Base-by-base conservation (phyloP, 2,888 invertebrate genomes). In the Melikaiella ostensackeni region DNA sequence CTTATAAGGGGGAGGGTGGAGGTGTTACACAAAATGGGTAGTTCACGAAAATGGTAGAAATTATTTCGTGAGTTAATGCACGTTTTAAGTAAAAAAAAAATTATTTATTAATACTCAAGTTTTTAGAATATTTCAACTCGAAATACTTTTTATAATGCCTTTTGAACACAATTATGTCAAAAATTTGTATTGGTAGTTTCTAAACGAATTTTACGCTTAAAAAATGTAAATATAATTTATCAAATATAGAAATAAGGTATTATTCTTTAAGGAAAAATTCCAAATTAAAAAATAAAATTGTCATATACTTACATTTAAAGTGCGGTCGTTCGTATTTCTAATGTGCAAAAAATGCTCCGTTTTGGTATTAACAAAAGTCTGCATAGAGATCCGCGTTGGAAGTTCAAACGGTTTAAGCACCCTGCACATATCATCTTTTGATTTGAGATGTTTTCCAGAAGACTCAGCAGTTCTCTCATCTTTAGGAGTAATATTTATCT, bases 401-500 rank as follows among this genome's bases (percentile, higher is more conserved):
- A 30, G 50, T 50, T 70, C 30, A 33, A 50, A 50, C 9, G 70
- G 70, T 30, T 46, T 30, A 13, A 70, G 30, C n/a, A 50, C 30
- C n/a, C 21, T 50, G 50, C n/a, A n/a, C 50, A 70, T 46, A 70
- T 70, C 33, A 13, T 50, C 27, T 11, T 30, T 33, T 33, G 19
- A 46, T 50, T 50, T 70, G 1, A n/a, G n/a, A 46, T 70, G 3
- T 16, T 42, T 5, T 1, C 3, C 30, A 50, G 70, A 33, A 70
- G 70, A 70, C 50, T 70, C 70, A 33, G 35, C 19, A 33, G n/a
- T 70, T 50, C 30, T 70, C 70, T 70, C 46, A 5, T 50, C 30
- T 33, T 70, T 70, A 30, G 50, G 50, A 11, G 50, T 33, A 27
- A 50, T 27, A 70, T 50, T 70, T 50, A 33, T 27, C 70, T 70